Percentiles rank a stretch among this genome's conserved stretches.
Evolutionary conservation across 1,140 invertebrate genomes (phyloP).

Genomic region (Argopecten irradians): DNA sequence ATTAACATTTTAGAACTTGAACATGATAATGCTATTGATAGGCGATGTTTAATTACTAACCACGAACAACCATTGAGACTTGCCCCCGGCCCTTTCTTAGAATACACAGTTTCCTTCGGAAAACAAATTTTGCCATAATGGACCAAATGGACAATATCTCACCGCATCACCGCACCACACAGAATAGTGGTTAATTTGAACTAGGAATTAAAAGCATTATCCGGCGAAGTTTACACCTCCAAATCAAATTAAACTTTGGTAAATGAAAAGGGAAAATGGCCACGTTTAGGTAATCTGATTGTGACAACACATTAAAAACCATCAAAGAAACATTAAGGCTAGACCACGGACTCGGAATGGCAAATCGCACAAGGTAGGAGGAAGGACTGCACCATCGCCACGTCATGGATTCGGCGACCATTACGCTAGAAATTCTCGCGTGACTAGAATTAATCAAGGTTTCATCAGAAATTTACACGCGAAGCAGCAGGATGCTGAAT

Average conservation of each 20-base stretch:
- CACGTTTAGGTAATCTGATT: slow-evolving; percentile 12
- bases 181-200: slow-evolving; percentile 6
- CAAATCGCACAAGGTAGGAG: not conserved
- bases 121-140: not conserved
- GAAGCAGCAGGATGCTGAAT: slow-evolving; percentile 10
- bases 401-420: not conserved
- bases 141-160: not conserved
- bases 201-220: slow-evolving; percentile 4
- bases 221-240: not conserved
- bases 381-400: not conserved
- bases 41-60: not conserved
- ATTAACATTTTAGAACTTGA: not conserved
- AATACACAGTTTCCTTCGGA: not conserved
- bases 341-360: not conserved
- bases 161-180: not conserved
- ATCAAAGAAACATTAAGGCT: not conserved
- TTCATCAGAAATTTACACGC: not conserved
- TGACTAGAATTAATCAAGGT: slow-evolving; percentile 11
- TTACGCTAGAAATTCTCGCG: not conserved
- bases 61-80: not conserved
- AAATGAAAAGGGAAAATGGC: slow-evolving; percentile 13
- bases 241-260: slow-evolving; percentile 23
- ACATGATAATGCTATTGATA: not conserved
- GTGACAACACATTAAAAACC: not conserved
- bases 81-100: not conserved